Evolutionary conservation across 1,140 invertebrate genomes (phyloP).

Genomic region (Drosophila sp.): DNA sequence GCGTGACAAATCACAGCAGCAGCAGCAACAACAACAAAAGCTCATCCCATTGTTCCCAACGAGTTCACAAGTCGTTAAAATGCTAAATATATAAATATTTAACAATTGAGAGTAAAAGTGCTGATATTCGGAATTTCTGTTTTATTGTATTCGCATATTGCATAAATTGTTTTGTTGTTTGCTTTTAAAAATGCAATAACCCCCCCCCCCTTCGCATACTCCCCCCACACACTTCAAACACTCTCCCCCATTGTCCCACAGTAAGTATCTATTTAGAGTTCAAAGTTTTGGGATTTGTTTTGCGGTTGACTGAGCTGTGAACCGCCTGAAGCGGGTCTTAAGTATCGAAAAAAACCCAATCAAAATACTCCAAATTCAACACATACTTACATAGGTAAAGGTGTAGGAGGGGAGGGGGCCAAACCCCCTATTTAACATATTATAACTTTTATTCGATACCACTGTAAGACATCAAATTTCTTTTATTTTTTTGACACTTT

Average conservation of each 20-base stretch:
- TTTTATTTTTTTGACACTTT: too few relatives aligned
- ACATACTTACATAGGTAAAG: not conserved
- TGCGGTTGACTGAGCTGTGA: slow-evolving; percentile 10
- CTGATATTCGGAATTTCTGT: slow-evolving; percentile 24
- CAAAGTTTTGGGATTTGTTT: slow-evolving; percentile 49
- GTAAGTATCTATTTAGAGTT: slow-evolving; percentile 21
- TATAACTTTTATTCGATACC: too few relatives aligned
- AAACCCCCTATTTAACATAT: too few relatives aligned
- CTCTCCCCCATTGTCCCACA: not conserved
- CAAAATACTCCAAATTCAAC: not conserved
- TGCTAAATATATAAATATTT: slow-evolving; percentile 31
- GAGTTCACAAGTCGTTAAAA: slow-evolving; percentile 37
- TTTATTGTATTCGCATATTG: slow-evolving; percentile 25
- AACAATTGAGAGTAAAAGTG: slow-evolving; percentile 73
- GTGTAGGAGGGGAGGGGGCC: not conserved
- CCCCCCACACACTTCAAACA: too few relatives aligned
- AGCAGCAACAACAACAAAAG: slow-evolving; percentile 19
- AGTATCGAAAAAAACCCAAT: not conserved
- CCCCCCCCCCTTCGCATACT: not conserved
- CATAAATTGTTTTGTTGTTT: slow-evolving; percentile 13
- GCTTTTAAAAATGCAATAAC: slow-evolving; percentile 17
- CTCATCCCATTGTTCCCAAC: slow-evolving; percentile 24
- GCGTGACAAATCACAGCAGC: slow-evolving; percentile 31
- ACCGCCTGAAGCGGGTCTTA: not conserved
- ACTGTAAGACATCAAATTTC: too few relatives aligned